Base-by-base conservation (phyloP, 2,113 vertebrate genomes). In the Galbula dea region DNA sequence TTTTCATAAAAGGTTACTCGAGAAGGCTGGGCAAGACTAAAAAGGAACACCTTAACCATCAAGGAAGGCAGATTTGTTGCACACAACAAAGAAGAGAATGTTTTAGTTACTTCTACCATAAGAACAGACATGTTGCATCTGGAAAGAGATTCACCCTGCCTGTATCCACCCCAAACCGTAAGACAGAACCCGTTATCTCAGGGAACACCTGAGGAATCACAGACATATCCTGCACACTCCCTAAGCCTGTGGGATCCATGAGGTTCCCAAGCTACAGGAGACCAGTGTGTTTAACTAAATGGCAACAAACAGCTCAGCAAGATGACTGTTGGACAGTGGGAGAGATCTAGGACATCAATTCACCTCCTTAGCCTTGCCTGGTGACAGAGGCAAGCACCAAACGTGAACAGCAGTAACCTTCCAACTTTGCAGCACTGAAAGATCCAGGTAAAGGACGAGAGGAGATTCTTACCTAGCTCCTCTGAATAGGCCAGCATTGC, bases 231-330 rank as follows among this genome's bases (percentile, higher is more conserved):
- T 10, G 2, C 21, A 73, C 10, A 2, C 11, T 46, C 63, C 22
- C 57, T 37, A 32, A 34, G 22, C 18, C 63, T 41, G 32, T 4
- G 20, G 46, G 32, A 86, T 86, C 77, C 45, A 48, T 0, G 10
- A 5, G 2, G 37, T 61, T 48, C 19, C 82, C 0, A 2, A 76
- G 75, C 66, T 63, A 36, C 69, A 55, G 41, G 13, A 88, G 46
- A 80, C 20, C 37, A 1, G 0, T 3, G 4, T 41, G 11, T 37
- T 88, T 37, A 74, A 54, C 46, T 17, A 34, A 22, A 81, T 43
- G 27, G 73, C 46, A 74, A 48, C 0, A 0, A 83, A 58, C 0
- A 2, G 45, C 72, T 54, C 59, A 24, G 46, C 41, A 49, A 57
- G 52, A 61, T 1, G 22, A 61, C 7, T 52, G 59, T 58, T 79